Conservation (phyloP, 1,140 invertebrate species). For the Drosophila mojavensis region DNA sequence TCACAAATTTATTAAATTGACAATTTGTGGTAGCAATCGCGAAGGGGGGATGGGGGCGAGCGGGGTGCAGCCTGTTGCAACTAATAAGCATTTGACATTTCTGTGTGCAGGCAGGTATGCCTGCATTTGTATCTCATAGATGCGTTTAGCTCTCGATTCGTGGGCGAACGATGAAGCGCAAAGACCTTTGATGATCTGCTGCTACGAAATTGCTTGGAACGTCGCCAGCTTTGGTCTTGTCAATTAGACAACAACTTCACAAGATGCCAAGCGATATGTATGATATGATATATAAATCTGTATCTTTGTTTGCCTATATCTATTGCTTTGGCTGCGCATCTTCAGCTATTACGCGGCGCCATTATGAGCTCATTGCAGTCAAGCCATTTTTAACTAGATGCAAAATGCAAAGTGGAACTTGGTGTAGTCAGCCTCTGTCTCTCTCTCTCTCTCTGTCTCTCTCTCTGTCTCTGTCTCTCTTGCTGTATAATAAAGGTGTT, state of each 20-base stretch:
- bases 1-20: constrained; percentile 70
- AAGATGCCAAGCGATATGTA: constrained; percentile 69
- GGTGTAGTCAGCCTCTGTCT: background rate
- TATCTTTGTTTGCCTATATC: constrained; percentile 12
- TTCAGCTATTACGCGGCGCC: constrained; percentile 7
- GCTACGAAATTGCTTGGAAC: constrained; percentile 60
- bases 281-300: constrained; percentile 20
- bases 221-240: constrained; percentile 76
- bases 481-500: constrained; percentile 38
- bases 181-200: constrained; percentile 77
- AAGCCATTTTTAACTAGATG: constrained; percentile 32
- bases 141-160: constrained; percentile 44
- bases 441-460: background rate
- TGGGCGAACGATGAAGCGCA: constrained; percentile 30
- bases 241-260: constrained; percentile 70
- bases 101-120: constrained; percentile 37
- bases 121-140: constrained; percentile 28
- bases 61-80: constrained; percentile 6
- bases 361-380: constrained; percentile 28
- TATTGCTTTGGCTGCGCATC: constrained; percentile 8
- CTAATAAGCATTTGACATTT: constrained; percentile 78
- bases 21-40: constrained; percentile 39
- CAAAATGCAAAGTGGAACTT: constrained; percentile 21
- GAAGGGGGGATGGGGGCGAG: background rate
- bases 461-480: background rate